Percentiles rank a stretch among this genome's conserved stretches.
Conservation (phyloP, 2,113 vertebrate species). For the Apodemus sylvaticus region DNA sequence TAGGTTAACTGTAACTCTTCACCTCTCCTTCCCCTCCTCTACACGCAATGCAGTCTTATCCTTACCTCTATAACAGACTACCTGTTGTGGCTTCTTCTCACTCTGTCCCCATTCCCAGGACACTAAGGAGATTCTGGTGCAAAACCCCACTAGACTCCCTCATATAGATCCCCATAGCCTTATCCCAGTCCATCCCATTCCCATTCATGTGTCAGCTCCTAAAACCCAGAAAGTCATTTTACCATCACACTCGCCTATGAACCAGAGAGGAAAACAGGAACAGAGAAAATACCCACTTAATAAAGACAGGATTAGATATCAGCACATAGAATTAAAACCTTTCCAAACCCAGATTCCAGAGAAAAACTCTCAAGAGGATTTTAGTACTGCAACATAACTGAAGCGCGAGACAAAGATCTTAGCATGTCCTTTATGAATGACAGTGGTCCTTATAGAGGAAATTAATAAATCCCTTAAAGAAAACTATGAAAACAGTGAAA, state of each 20-base stretch:
- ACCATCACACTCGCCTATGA: not conserved
- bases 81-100: not conserved
- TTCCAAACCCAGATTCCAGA: not conserved
- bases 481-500: not conserved
- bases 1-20: not conserved
- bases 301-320: not conserved
- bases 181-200: not conserved
- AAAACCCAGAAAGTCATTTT: not conserved
- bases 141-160: not conserved
- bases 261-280: not conserved
- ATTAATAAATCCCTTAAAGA: not conserved
- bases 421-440: not conserved
- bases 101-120: not conserved
- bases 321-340: not conserved
- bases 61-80: not conserved
- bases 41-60: not conserved
- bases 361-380: not conserved
- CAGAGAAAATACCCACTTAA: not conserved
- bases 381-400: not conserved
- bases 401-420: not conserved
- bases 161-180: not conserved
- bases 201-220: not conserved
- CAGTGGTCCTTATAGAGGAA: not conserved
- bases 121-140: not conserved
- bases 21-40: not conserved